Evolutionary conservation across 2,888 invertebrate species (phyloP), one percentile per base, ranked within the genome.

Genomic region (Drosophila recens): DNA sequence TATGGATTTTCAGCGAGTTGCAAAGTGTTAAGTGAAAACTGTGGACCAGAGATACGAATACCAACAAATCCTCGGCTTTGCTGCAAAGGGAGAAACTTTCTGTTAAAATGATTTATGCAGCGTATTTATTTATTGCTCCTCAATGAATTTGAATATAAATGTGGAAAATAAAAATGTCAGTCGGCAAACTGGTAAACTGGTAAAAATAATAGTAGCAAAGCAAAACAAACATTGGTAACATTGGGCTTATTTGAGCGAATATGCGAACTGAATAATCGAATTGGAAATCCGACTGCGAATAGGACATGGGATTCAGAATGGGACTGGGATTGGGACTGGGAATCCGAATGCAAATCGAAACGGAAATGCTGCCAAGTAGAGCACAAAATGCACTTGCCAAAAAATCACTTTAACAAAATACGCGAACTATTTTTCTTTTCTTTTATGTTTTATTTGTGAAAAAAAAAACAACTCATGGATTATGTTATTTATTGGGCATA

Each of bases 71-170:
- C 64, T 56, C 23, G 20, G 56, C 64, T 65, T 48, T 63, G 45
- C 57, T 61, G 59, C 42, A 23, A 36, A 66, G 66, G 61, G 51
- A 58, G 54, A 64, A 79, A 79, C 63, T 74, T 79, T 65, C 53
- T 58, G 68, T 51, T 65, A 54, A 76, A 67, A 82, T 80, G 83
- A 80, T 80, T 80, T 80, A 80, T 80, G 80, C 64, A 67, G 48
- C 72, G 68, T 66, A 49, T 68, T 82, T 82, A 82, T 79, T 79
- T 79, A 80, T 82, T 65, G 82, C 83, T 79, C 80, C 80, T 82
- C 72, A 68, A 82, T 82, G 82, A 75, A 82, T 82, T 57, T 70
- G 69, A 67, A 82, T 80, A 80, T 67, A 79, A 75, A 79, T 82
- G 75, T 64, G 59, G 15, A 13, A 61, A 67, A 66, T 61, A 70